A percentile compares a stretch with the other conserved stretches of the same genome.
These are phyloP conservation scores for Felis catus DNA, from an alignment of 2,113 vertebrate genomes.

Conservation along the genomic window F.catus_Fca126_mat1.0 CM031419.1:106541501-106542000, in stretches of 20 bases:
- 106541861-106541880: neutral
- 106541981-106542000: neutral
- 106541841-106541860: neutral
- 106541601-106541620: neutral
- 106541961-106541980: neutral
- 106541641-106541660: neutral
- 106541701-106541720: neutral
- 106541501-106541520: neutral
- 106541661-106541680: neutral
- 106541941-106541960: neutral
- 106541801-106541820: rapidly evolving
- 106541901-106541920: neutral
- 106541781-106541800: rapidly evolving
- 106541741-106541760: slow-evolving; percentile 52
- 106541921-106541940: neutral
- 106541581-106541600: neutral
- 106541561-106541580: neutral
- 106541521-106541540: neutral
- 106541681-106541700: neutral
- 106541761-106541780: neutral
- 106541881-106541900: neutral
- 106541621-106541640: neutral
- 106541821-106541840: too few species aligned
- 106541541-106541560: neutral
- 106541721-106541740: neutral